Evolutionary conservation across 2,113 vertebrate genomes (phyloP).

Genomic region (Ameiurus melas): DNA sequence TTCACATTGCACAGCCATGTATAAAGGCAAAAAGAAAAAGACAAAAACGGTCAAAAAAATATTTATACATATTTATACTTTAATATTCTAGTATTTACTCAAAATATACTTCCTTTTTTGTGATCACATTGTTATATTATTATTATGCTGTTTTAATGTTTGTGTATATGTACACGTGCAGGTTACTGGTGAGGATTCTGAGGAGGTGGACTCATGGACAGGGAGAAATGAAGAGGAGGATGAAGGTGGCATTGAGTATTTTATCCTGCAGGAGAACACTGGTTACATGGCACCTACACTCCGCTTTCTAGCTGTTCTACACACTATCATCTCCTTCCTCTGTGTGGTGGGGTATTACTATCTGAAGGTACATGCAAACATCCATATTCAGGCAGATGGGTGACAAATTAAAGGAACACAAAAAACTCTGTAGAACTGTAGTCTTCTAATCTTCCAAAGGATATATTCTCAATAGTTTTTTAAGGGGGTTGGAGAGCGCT

Average conservation of each 20-base stretch:
- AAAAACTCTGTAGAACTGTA: not conserved
- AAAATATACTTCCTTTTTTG: not conserved
- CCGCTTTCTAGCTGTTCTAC: conserved; percentile 85
- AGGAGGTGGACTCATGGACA: conserved; percentile 88
- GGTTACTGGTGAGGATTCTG: conserved; percentile 92
- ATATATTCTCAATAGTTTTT: not conserved
- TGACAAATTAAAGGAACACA: not conserved
- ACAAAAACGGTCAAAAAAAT: not conserved
- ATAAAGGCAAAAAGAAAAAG: not conserved
- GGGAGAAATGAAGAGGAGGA: conserved; percentile 80
- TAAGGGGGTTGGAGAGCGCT: not conserved
- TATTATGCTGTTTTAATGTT: not conserved
- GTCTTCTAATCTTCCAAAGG: not conserved
- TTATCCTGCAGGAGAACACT: conserved; percentile 94
- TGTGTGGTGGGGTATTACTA: conserved; percentile 97
- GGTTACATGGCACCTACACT: conserved; percentile 96
- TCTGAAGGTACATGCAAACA: conserved; percentile 80
- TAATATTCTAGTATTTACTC: not conserved
- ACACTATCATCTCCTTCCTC: conserved; percentile 94
- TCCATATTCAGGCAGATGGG: not conserved
- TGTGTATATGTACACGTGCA: conserved; percentile 54
- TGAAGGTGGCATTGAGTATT: conserved; percentile 88
- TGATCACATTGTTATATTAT: not conserved
- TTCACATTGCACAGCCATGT: not conserved
- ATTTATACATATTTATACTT: not conserved